phyloP scores from a whole-genome alignment of 1,140 invertebrate genomes.

The Dysdera silvatica region DNA sequence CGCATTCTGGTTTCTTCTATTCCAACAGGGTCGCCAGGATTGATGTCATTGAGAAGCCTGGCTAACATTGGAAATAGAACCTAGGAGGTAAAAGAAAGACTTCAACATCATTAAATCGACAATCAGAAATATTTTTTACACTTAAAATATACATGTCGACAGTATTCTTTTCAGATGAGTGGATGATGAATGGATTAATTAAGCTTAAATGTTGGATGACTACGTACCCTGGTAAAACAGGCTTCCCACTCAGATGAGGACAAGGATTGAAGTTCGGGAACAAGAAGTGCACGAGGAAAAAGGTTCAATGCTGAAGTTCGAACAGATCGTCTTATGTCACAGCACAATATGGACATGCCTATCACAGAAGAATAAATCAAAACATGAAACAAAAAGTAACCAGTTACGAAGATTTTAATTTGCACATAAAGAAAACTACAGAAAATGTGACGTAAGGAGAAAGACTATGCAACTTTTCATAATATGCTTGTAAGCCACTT shows the following conservation, averaged over 20 bases:
- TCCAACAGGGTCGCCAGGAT: conserved; percentile 52
- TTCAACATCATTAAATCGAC: too few relatives aligned
- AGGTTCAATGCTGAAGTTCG: conserved; percentile 85
- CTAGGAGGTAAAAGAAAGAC: conserved; percentile 35
- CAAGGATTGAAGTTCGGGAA: conserved; percentile 78
- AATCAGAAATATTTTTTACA: too few relatives aligned
- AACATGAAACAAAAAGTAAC: too few relatives aligned
- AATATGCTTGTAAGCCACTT: too few relatives aligned
- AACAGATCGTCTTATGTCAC: conserved; percentile 76
- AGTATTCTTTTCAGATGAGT: too few relatives aligned
- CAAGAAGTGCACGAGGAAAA: conserved; percentile 80
- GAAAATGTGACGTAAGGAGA: too few relatives aligned
- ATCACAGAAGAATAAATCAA: conserved; percentile 39
- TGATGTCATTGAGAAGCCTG: conserved; percentile 60
- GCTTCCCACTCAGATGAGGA: conserved; percentile 84
- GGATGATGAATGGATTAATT: too few relatives aligned
- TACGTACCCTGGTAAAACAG: conserved; percentile 83
- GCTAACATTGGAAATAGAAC: conserved; percentile 82
- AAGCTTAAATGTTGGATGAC: too few relatives aligned
- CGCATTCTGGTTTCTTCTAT: conserved; percentile 73
- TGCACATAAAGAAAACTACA: too few relatives aligned
- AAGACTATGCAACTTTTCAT: too few relatives aligned
- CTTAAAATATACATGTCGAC: too few relatives aligned
- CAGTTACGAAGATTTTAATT: too few relatives aligned
- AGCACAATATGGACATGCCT: conserved; percentile 86